These are phyloP conservation scores for Suncus etruscus DNA, from an alignment of 2,113 vertebrate genomes.

Conservation along the genomic window DNA sequence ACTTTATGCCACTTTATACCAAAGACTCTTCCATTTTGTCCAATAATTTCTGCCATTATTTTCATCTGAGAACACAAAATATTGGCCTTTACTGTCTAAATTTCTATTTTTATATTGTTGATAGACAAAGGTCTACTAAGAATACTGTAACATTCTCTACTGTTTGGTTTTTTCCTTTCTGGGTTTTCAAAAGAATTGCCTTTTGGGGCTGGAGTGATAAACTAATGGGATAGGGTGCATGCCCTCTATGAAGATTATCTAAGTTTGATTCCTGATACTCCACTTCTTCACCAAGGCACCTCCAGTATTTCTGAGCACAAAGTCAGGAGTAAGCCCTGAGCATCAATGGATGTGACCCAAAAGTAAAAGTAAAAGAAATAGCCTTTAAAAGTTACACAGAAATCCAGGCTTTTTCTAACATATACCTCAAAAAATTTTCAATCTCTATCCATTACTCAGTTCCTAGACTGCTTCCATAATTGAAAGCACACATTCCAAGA, in stretches of 20 bases:
- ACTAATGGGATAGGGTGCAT: too few species aligned
- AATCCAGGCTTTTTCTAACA: background rate
- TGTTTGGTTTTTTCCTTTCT: background rate
- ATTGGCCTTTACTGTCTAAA: background rate
- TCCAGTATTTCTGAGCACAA: too few species aligned
- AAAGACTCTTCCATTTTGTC: background rate
- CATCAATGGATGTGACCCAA: too few species aligned
- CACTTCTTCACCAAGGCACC: too few species aligned
- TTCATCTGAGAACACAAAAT: background rate
- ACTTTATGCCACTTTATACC: background rate
- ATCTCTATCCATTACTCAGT: background rate
- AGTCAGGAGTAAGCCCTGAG: too few species aligned
- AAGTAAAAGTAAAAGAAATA: background rate
- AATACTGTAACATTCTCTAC: background rate
- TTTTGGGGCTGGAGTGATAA: too few species aligned
- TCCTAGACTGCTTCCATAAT: background rate
- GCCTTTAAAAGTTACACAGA: background rate
- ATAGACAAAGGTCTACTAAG: background rate
- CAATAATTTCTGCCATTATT: background rate
- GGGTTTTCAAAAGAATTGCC: background rate
- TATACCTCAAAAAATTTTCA: background rate
- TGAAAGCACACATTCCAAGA: background rate
- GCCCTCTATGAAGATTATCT: too few species aligned
- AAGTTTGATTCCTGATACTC: too few species aligned
- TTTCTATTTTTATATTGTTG: background rate